phyloP scores from a whole-genome alignment of 2,113 vertebrate genomes.

The Pholis gunnellus region DNA sequence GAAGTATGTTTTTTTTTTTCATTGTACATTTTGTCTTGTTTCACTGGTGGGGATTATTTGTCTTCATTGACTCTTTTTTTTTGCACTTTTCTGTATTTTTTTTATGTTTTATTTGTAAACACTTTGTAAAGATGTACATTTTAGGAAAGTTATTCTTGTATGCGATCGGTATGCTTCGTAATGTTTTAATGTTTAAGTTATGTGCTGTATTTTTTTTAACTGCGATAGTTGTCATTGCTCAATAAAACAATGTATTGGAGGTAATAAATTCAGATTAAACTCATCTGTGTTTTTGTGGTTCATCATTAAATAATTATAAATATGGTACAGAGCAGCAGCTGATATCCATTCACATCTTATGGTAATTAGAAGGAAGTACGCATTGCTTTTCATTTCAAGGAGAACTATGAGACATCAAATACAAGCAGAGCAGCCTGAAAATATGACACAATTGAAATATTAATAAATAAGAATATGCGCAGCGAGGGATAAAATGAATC shows the following conservation, averaged over 20 bases:
- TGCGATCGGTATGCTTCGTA: constrained; percentile 80
- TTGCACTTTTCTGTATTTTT: constrained; percentile 82
- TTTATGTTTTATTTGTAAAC: constrained; percentile 81
- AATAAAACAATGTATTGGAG: constrained; percentile 78
- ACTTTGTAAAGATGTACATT: constrained; percentile 88
- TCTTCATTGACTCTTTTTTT: constrained; percentile 78
- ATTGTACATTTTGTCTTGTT: constrained; percentile 73
- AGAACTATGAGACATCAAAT: not conserved
- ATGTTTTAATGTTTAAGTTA: constrained; percentile 82
- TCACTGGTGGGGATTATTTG: constrained; percentile 78
- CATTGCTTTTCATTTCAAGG: not conserved
- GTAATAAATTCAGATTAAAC: constrained; percentile 83
- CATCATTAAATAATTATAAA: constrained; percentile 2
- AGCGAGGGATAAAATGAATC: not conserved
- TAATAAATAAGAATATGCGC: not conserved
- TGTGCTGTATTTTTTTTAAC: constrained; percentile 84
- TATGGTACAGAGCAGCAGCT: not conserved
- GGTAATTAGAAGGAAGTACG: not conserved
- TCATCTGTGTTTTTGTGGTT: constrained; percentile 22
- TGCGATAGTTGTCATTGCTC: constrained; percentile 81
- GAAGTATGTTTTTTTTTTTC: constrained; percentile 78
- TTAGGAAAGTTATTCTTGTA: constrained; percentile 83
- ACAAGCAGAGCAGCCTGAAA: not conserved
- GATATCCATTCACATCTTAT: not conserved
- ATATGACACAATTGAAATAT: not conserved